Evolutionary conservation across 2,113 vertebrate genomes (phyloP), one percentile per base, ranked within the genome.

Genomic region (Dipodomys ordii): DNA sequence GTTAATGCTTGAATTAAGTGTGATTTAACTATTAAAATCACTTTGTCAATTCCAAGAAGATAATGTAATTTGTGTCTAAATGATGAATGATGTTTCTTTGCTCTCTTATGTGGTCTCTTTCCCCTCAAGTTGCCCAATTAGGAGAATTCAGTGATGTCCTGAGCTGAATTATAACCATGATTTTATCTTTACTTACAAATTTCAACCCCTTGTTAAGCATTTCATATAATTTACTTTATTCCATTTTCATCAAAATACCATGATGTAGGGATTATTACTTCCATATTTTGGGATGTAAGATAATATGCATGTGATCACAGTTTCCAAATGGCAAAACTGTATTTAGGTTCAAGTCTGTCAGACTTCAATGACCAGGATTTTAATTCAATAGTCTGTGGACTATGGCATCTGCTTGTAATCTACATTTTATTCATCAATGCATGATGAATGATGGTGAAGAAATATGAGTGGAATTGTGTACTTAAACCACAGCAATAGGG

Each of bases 141-240:
- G 53, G 35, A 78, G 13, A 18, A n/a, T 74, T 94, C 79, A 46
- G 20, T n/a, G 13, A 92, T 49, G 2, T 30, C 13, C 25, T 44
- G 5, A 79, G 6, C 25, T 85, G 39, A 93, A n/a, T 32, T 67
- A 39, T 18, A 64, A 15, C 25, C 23, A 82, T 28, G n/a, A 1
- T n/a, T 95, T 49, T 87, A 12, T 20, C 16, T 39, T 1, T 0
- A 67, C 73, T 80, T 88, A 57, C 27, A 85, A 93, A 89, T 1
- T 7, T 7, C 60, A 83, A 7, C 16, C 69, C 1, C 82, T 49
- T 68, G 44, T 5, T 72, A 72, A 77, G 32, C 6, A 68, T 80
- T 72, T 83, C 65, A 73, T 68, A 83, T 71, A 72, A 87, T 53
- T 93, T 71, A 85, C 28, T 22, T 92, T 13, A 30, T 68, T 92